A percentile compares a stretch with the other conserved stretches of the same genome.
Evolutionary conservation across 2,797 vertebrate genomes (phyloP).

Genomic region (Pyrocephalus nanus): DNA sequence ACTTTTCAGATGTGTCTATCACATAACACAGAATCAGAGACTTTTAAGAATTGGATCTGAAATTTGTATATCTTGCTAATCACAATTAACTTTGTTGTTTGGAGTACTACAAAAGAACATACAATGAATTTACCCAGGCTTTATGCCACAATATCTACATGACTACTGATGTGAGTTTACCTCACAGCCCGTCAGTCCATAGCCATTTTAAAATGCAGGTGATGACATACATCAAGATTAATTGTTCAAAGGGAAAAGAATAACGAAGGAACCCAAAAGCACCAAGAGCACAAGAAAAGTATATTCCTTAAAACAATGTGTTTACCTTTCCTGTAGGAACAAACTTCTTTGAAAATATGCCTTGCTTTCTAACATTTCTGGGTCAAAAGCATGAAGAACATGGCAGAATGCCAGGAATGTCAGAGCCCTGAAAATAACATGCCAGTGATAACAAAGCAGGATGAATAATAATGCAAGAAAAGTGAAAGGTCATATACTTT

Average conservation of each 20-base stretch:
- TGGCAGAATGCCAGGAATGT: slow-evolving; percentile 44
- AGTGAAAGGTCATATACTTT: slow-evolving; percentile 57
- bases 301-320: background rate
- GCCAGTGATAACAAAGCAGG: slow-evolving; percentile 39
- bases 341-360: background rate
- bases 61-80: background rate
- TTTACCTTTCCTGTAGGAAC: background rate
- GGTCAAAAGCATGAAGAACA: slow-evolving; percentile 6
- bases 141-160: background rate
- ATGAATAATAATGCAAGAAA: slow-evolving; percentile 53
- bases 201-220: background rate
- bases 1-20: background rate
- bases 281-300: background rate
- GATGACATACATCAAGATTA: background rate
- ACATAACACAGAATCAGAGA: background rate
- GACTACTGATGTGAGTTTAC: background rate
- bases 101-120: background rate
- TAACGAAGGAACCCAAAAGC: background rate
- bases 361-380: background rate
- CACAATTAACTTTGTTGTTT: background rate
- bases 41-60: background rate
- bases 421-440: slow-evolving; percentile 15
- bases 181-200: background rate
- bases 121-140: background rate
- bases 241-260: background rate